phyloP scores from a whole-genome alignment of 1,140 invertebrate species.

The Polypedilum vanderplanki region DNA sequence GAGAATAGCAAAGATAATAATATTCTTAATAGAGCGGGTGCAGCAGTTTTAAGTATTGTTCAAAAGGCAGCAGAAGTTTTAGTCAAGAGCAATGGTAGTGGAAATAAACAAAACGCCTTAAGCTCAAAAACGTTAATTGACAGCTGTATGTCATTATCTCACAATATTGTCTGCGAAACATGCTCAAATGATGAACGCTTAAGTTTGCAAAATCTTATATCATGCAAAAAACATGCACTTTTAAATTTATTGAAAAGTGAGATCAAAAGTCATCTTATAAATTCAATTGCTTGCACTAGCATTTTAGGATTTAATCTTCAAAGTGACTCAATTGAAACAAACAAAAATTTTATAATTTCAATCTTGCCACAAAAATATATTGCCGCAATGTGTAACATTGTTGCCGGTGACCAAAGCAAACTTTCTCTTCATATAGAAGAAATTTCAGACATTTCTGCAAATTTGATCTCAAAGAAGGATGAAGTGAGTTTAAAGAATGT shows the following conservation, averaged over 20 bases:
- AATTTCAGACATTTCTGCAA: conserved; percentile 32
- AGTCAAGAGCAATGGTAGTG: conserved; percentile 52
- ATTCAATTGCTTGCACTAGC: conserved; percentile 24
- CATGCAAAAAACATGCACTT: conserved; percentile 38
- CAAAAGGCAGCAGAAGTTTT: conserved; percentile 79
- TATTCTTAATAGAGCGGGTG: conserved; percentile 74
- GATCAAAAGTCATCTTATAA: conserved; percentile 33
- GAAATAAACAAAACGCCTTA: conserved; percentile 32
- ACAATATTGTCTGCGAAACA: conserved; percentile 35
- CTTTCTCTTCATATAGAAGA: conserved; percentile 32
- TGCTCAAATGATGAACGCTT: conserved; percentile 36
- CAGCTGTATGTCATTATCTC: conserved; percentile 36
- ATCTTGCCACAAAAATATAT: conserved; percentile 60
- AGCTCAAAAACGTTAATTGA: conserved; percentile 14
- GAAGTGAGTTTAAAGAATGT: conserved; percentile 39
- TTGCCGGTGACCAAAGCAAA: conserved; percentile 46
- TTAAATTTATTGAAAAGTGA: conserved; percentile 35
- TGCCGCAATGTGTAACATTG: conserved; percentile 66
- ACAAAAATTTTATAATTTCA: conserved; percentile 49
- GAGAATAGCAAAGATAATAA: conserved; percentile 54
- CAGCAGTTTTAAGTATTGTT: conserved; percentile 79
- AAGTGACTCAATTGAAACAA: conserved; percentile 29
- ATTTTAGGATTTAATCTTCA: neutral
- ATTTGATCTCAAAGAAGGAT: conserved; percentile 17
- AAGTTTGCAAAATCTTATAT: conserved; percentile 37